Percentiles rank a stretch among this genome's conserved stretches.
Conservation (phyloP, 1,140 invertebrate genomes). For the Hesperophylax magnus region DNA sequence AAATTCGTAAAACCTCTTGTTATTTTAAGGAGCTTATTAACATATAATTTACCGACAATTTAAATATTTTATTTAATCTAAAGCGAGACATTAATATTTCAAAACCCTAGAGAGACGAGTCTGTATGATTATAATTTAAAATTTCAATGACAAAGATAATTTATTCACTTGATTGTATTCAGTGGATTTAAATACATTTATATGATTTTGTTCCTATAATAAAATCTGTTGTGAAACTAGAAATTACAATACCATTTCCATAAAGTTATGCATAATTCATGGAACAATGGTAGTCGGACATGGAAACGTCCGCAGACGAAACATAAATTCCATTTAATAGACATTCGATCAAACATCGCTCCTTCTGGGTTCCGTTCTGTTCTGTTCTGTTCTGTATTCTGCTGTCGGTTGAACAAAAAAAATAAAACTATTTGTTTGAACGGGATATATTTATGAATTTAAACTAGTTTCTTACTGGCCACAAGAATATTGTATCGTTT, state of each 20-base stretch:
- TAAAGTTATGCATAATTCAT: constrained; percentile 41
- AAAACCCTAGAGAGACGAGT: neutral
- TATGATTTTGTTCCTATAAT: constrained; percentile 39
- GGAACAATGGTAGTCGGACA: constrained; percentile 28
- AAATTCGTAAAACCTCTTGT: no score
- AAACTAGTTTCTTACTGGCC: neutral
- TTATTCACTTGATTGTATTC: constrained; percentile 32
- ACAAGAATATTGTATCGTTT: no score
- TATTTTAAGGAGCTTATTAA: no score
- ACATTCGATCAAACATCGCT: constrained; percentile 32
- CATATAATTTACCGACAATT: no score
- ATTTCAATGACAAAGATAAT: constrained; percentile 24
- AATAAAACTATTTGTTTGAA: constrained; percentile 5
- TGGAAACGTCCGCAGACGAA: constrained; percentile 6
- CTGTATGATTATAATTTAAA: constrained; percentile 11
- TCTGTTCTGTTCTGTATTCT: neutral
- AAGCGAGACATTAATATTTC: neutral
- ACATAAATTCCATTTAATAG: constrained; percentile 43
- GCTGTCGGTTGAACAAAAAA: neutral
- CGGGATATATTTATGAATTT: neutral
- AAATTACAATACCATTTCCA: constrained; percentile 41
- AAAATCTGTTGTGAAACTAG: constrained; percentile 39
- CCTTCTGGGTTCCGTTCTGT: neutral
- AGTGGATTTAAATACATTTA: constrained; percentile 39
- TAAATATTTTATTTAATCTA: neutral